Base-by-base conservation (phyloP, 1,140 invertebrate species). In the Pristionchus pacificus region DNA sequence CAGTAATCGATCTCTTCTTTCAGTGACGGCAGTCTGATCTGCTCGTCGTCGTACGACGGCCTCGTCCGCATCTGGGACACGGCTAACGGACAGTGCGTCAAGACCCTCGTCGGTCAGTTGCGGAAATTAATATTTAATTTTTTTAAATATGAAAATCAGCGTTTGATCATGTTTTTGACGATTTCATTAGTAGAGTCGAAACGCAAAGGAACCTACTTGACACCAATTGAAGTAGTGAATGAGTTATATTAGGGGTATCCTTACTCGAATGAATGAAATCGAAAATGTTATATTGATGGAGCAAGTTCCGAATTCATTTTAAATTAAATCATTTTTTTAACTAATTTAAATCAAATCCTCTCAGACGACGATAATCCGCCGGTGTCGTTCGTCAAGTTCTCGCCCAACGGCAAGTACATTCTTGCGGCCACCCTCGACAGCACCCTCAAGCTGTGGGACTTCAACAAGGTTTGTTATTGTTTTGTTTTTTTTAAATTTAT, bases 21-120 rank as follows among this genome's bases (percentile, higher is more conserved):
- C 85, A 89, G 96, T 85, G 96, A 99, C 87, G 96, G 96, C 3
- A 94, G 93, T 27, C 88, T 99, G 60, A 97, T 99, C 85, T 93
- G 98, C 1, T 97, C 95, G 25, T 95, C 93, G 78, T 97, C 94
- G 88, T 99, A 99, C 86, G 97, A 99, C 88, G 97, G 97, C 13
- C 88, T 99, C 75, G 98, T 96, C 88, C 93, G 97, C 82, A 98
- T 99, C 82, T 99, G 97, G 97, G 96, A 99, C 84, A 98, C 96
- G 73, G 92, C 93, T 30, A 97, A 94, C 38, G 97, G 97, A 1
- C 97, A 98, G 85, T 99, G 96, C 87, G 87, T 99, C 75, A 99
- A 98, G 88, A 99, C 97, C 1, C 86, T 97, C 19, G 91, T 92
- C 71, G 92, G 92, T 84, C 64, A 60, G 80, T 73, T 71, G 70